phyloP scores from a whole-genome alignment of 2,113 vertebrate genomes.

The Neodontobutis hainanensis region DNA sequence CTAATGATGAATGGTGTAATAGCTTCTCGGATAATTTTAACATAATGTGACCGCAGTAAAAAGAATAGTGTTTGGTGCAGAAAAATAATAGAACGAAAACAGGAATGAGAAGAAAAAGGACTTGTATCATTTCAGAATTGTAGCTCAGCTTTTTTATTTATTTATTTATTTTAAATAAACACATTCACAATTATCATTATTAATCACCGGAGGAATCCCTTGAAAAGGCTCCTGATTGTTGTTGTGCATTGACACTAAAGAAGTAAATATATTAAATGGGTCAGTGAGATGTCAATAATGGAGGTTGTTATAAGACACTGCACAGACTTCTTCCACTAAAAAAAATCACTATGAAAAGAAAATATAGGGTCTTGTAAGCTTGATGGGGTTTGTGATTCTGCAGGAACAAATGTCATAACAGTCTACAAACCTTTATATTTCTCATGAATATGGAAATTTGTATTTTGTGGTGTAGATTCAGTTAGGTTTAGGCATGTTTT shows the following conservation, averaged over 20 bases:
- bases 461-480: too few relatives aligned
- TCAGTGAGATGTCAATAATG: background rate
- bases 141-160: too few relatives aligned
- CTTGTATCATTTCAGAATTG: background rate
- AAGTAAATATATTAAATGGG: background rate
- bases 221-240: background rate
- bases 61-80: background rate
- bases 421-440: too few relatives aligned
- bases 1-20: slow-evolving; percentile 24
- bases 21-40: slow-evolving; percentile 37
- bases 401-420: too few relatives aligned
- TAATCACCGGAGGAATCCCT: background rate
- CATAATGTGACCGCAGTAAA: slow-evolving; percentile 17
- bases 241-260: background rate
- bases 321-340: background rate
- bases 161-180: background rate
- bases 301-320: too few relatives aligned
- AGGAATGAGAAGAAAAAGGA: background rate
- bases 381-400: too few relatives aligned
- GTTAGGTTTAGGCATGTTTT: too few relatives aligned
- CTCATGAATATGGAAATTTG: too few relatives aligned
- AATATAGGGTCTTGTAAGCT: too few relatives aligned
- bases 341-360: background rate
- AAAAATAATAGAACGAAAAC: background rate
- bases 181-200: background rate